Base-by-base conservation (phyloP, 2,888 invertebrate species). In the Arenicola marina region DNA sequence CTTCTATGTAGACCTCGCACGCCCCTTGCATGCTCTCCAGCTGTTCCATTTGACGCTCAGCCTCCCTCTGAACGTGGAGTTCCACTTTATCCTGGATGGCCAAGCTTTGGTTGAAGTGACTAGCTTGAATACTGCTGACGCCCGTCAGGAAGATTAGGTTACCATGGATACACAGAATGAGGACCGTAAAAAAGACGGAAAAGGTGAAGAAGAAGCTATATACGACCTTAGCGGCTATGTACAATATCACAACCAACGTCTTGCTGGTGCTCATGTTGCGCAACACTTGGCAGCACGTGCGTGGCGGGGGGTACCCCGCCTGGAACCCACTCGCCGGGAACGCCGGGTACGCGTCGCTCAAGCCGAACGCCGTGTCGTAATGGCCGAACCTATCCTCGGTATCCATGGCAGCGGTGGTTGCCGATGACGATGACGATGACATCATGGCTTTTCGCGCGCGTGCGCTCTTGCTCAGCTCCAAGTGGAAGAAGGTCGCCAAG, bases 141-240 rank as follows among this genome's bases (percentile, higher is more conserved):
- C 29, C 24, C 11, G 51, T 18, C 44, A 68, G 21, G n/a, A 32
- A 38, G 3, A 38, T 29, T 38, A 63, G 51, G 56, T 68, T 63
- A 1, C 34, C 32, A 31, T 34, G 33, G 21, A 69, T 26, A 26
- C 60, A 63, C 21, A 66, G 45, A 53, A 59, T 62, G 11, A 81
- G 65, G 21, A 79, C 51, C 3, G 73, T 73, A 46, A 58, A 62
- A 54, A 62, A 58, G 3, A 53, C 44, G 29, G 58, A 43, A 46
- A 62, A 62, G 7, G 62, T 62, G 59, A 62, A 59, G 1, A 54
- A 11, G 24, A 62, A 45, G 18, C 58, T 62, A 45, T 59, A 51
- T 7, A 51, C 33, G 7, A 62, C 32, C 7, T 45, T 34, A 26
- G 32, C 21, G n/a, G 45, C 21, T 18, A 59, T 53, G 56, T 62